phyloP scores from a whole-genome alignment of 2,113 vertebrate genomes.

The Lasiurus borealis region DNA sequence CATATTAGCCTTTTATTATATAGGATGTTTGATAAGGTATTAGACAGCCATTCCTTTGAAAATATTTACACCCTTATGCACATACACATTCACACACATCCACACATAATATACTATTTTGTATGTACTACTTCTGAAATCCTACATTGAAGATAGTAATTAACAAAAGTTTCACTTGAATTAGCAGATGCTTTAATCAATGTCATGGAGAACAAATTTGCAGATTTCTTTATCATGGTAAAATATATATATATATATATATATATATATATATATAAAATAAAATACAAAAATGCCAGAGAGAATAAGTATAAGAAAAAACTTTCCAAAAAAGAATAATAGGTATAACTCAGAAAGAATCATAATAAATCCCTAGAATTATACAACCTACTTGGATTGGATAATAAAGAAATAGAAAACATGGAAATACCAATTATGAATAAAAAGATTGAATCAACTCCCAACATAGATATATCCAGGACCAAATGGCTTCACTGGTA shows the following conservation, averaged over 20 bases:
- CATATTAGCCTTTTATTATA: no score
- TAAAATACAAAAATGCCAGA: not conserved
- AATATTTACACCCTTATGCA: not conserved
- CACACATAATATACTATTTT: not conserved
- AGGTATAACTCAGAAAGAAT: not conserved
- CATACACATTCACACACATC: not conserved
- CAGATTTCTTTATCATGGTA: not conserved
- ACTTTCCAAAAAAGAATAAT: not conserved
- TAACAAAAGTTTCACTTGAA: slow-evolving; percentile 25
- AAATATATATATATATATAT: no score
- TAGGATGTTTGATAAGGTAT: not conserved
- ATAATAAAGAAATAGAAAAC: slow-evolving; percentile 25
- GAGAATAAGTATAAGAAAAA: not conserved
- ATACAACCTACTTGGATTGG: not conserved
- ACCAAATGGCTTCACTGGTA: not conserved
- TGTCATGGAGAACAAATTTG: not conserved
- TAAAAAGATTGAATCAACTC: not conserved
- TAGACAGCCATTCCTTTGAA: not conserved
- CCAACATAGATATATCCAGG: not conserved
- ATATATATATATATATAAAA: no score
- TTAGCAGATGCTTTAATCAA: slow-evolving; percentile 12
- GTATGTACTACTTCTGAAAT: not conserved
- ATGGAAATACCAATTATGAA: not conserved
- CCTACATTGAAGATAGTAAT: not conserved
- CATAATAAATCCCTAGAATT: not conserved